These are phyloP conservation scores for Sinella curviseta DNA, from an alignment of 1,140 invertebrate genomes.

Conservation along the genomic window DNA sequence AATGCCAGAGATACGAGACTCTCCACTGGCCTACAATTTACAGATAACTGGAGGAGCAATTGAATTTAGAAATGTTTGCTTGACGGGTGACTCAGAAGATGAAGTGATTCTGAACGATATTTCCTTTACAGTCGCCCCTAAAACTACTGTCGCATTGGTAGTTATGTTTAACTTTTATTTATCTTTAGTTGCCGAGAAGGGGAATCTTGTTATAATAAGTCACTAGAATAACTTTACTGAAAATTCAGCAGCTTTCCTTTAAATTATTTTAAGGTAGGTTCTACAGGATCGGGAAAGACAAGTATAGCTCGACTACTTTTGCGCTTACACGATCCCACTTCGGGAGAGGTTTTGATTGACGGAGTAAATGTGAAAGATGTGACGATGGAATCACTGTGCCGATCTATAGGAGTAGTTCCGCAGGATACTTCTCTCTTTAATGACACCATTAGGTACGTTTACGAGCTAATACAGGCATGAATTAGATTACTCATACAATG, in stretches of 20 bases:
- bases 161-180: slow-evolving; percentile 46
- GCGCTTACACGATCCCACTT: slow-evolving; percentile 61
- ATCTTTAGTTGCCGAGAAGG: neutral
- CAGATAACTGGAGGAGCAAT: slow-evolving; percentile 56
- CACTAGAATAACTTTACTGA: slow-evolving; percentile 11
- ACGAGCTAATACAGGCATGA: too few relatives aligned
- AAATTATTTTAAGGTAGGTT: slow-evolving; percentile 61
- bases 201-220: neutral
- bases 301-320: slow-evolving; percentile 64
- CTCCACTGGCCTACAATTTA: neutral
- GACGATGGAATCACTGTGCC: slow-evolving; percentile 57
- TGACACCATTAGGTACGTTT: slow-evolving; percentile 57
- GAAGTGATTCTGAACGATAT: slow-evolving; percentile 59
- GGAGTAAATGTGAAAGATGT: slow-evolving; percentile 59
- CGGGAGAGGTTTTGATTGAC: slow-evolving; percentile 61
- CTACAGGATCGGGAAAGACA: slow-evolving; percentile 63
- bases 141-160: slow-evolving; percentile 63
- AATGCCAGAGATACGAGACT: neutral
- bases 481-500: too few relatives aligned
- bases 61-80: slow-evolving; percentile 60
- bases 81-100: slow-evolving; percentile 59
- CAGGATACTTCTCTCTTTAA: slow-evolving; percentile 68
- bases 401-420: slow-evolving; percentile 62
- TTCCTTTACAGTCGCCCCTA: slow-evolving; percentile 60
- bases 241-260: too few relatives aligned